Conservation (phyloP, 2,113 vertebrate genomes). For the Entelurus aequoreus region DNA sequence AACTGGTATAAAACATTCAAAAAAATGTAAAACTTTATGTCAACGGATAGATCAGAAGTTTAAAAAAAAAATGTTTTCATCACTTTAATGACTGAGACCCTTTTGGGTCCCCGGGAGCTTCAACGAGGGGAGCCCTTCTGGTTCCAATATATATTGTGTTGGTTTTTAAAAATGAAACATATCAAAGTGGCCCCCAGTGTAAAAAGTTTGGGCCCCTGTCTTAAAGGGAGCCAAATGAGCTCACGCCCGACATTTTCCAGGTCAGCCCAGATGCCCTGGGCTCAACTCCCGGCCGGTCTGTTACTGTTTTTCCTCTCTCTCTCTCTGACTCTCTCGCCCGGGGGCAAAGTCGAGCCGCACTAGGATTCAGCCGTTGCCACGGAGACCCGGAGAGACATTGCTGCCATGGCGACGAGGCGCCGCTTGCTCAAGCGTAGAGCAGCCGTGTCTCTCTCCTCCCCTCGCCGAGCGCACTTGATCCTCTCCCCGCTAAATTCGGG, state of each 20-base stretch:
- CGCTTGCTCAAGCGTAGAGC: conserved; percentile 54
- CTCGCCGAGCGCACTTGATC: not conserved
- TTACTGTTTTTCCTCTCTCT: conserved; percentile 46
- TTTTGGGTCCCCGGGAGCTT: too few relatives aligned
- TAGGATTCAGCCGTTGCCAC: conserved; percentile 74
- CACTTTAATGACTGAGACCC: too few relatives aligned
- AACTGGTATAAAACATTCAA: too few relatives aligned
- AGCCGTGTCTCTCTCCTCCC: conserved; percentile 32
- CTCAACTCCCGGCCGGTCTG: conserved; percentile 52
- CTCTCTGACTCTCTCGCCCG: conserved; percentile 32
- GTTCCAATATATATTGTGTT: too few relatives aligned
- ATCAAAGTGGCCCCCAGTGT: too few relatives aligned
- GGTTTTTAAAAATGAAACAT: too few relatives aligned
- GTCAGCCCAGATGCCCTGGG: conserved; percentile 59
- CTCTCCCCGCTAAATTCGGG: not conserved
- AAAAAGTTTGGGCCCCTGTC: too few relatives aligned
- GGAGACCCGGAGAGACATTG: conserved; percentile 68
- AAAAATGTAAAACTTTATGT: too few relatives aligned
- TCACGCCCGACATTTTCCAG: conserved; percentile 63
- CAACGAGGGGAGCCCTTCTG: too few relatives aligned
- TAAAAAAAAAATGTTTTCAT: too few relatives aligned
- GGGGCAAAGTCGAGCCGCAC: conserved; percentile 69
- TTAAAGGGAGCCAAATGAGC: conserved; percentile 29
- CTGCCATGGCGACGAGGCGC: conserved; percentile 74
- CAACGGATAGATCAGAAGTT: too few relatives aligned